A percentile compares a stretch with the other conserved stretches of the same genome.
Conservation (phyloP, 2,797 vertebrate genomes). For the Artibeus jamaicensis region DNA sequence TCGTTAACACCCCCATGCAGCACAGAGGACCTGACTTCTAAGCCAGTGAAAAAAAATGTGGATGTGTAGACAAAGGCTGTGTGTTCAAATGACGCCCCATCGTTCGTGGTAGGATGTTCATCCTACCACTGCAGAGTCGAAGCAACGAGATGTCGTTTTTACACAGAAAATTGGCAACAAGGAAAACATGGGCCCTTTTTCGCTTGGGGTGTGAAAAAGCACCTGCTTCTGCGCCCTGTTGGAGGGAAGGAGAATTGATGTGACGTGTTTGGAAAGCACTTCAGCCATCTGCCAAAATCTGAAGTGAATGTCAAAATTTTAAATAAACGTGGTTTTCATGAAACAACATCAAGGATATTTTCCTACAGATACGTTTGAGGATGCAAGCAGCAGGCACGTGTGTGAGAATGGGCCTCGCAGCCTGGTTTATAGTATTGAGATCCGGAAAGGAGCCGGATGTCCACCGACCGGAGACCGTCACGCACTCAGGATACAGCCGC, state of each 20-base stretch:
- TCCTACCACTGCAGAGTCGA: not conserved
- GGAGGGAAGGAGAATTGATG: not conserved
- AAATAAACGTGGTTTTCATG: not conserved
- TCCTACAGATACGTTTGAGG: not conserved
- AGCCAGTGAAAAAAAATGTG: not conserved
- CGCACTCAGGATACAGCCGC: fast-evolving
- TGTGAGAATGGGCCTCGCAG: not conserved
- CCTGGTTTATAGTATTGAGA: not conserved
- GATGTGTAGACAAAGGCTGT: not conserved
- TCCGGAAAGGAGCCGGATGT: not conserved
- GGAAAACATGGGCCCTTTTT: not conserved
- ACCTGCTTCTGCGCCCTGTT: not conserved
- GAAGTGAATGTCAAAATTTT: not conserved
- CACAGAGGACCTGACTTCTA: not conserved
- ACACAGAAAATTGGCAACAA: not conserved
- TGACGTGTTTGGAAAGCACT: not conserved
- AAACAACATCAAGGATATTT: not conserved
- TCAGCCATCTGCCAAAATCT: not conserved
- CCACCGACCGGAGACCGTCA: not conserved
- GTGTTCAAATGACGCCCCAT: not conserved
- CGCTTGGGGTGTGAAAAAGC: not conserved
- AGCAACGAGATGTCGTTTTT: not conserved
- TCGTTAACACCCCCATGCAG: not conserved
- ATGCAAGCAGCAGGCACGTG: not conserved
- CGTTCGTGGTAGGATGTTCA: not conserved